A percentile compares a stretch with the other conserved stretches of the same genome.
Conservation (phyloP, 2,888 invertebrate species). For the Phortica magna region DNA sequence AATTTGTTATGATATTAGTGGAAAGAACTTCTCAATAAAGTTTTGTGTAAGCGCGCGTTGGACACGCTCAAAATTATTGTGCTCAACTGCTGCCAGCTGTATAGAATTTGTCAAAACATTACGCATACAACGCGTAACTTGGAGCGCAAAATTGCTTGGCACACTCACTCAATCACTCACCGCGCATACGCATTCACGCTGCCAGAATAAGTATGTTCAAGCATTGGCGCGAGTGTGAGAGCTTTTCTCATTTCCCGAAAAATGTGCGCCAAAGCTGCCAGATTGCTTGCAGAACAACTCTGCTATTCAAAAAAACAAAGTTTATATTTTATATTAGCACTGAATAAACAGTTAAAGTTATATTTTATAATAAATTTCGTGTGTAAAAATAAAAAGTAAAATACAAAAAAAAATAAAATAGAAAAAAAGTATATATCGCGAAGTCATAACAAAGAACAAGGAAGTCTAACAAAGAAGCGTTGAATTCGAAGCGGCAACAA, state of each 20-base stretch:
- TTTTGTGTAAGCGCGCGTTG: background rate
- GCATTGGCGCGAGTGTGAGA: conserved; percentile 40
- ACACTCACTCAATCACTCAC: background rate
- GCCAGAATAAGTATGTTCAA: background rate
- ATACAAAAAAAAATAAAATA: background rate
- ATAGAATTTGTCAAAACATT: conserved; percentile 35
- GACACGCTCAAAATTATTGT: conserved; percentile 67
- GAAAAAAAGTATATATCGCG: no score
- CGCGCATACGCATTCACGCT: conserved; percentile 52
- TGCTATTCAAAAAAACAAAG: no score
- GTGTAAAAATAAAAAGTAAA: background rate
- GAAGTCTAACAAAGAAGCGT: no score
- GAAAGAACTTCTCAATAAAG: no score
- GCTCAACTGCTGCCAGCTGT: conserved; percentile 46
- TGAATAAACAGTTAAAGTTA: no score
- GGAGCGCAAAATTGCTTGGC: background rate
- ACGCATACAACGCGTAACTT: conserved; percentile 65
- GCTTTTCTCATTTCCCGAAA: conserved; percentile 48
- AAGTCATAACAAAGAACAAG: no score
- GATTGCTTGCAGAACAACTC: conserved; percentile 36
- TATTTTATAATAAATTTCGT: background rate
- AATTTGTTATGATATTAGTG: no score
- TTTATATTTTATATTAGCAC: no score
- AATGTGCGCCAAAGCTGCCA: conserved; percentile 53
- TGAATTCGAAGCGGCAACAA: background rate